Base-by-base conservation (phyloP, 2,888 invertebrate genomes). In the Teinopalpus imperialis region DNA sequence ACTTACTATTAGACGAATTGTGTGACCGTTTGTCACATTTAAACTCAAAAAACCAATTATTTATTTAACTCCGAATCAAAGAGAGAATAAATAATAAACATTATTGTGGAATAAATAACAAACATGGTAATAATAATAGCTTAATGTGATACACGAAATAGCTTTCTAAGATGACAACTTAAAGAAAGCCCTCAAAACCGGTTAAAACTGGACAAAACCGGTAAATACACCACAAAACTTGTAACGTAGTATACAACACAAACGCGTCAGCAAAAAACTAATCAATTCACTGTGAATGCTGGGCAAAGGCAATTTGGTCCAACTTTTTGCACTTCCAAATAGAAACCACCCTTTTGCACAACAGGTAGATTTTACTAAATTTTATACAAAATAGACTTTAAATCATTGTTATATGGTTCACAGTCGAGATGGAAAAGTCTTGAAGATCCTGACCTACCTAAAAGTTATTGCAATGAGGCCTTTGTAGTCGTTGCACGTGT, bases 401-500 rank as follows among this genome's bases (percentile, higher is more conserved):
- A n/a, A 0, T 1, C 2, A 2, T 13, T 16, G 8, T 1, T 3
- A 23, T 24, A 35, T 10, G 7, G 45, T 34, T 45, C 9, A 8
- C 30, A 21, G 20, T 35, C 6, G 16, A 12, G 12, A 1, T n/a
- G n/a, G 18, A 0, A 3, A 9, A n/a, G 7, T 5, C 3, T 10
- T n/a, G 2, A 7, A 26, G 12, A 10, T 36, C 46, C 41, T 46
- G 46, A 21, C 46, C 48, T 43, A 45, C 53, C 44, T 49, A 53
- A 46, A 41, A 49, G 32, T 47, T 48, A 48, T 48, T 39, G 49
- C 48, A 46, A 43, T 24, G 29, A 43, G 29, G 36, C 52, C 46
- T 49, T 51, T 51, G 44, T 51, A 26, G 35, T 43, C 29, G 16
- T 35, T 48, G 45, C 54, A 54, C 54, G 52, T 54, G 54, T 52